A percentile compares a stretch with the other conserved stretches of the same genome.
These are phyloP conservation scores for Pecten maximus DNA, from an alignment of 2,888 invertebrate genomes.

Conservation along the genomic window DNA sequence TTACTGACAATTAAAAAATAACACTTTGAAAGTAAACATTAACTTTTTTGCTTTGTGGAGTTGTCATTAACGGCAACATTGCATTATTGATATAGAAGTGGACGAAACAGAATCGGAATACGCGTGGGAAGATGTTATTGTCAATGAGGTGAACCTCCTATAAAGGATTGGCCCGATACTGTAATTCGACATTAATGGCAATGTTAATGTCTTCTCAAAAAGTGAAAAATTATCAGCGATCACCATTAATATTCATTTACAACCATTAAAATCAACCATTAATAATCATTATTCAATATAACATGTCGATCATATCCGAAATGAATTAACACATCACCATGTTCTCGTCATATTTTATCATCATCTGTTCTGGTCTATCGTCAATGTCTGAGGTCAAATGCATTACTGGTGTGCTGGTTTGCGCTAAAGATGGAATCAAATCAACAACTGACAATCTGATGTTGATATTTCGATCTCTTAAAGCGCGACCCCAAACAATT, in stretches of 20 bases:
- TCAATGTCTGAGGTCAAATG: background rate
- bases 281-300: background rate
- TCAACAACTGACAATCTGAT: background rate
- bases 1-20: too few species aligned
- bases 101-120: too few species aligned
- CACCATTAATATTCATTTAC: background rate
- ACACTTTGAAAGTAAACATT: too few species aligned
- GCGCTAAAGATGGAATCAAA: background rate
- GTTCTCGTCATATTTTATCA: background rate
- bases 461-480: background rate
- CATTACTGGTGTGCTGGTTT: background rate
- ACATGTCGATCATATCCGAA: background rate
- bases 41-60: too few species aligned
- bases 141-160: background rate
- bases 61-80: too few species aligned
- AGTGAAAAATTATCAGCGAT: background rate
- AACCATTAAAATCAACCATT: background rate
- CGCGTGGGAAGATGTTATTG: background rate
- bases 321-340: background rate
- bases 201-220: background rate
- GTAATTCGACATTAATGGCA: background rate
- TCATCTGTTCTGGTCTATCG: background rate
- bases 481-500: background rate
- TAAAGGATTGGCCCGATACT: background rate
- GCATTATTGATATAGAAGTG: too few species aligned